These are phyloP conservation scores for Paedocypris micromegethes DNA, from an alignment of 2,797 vertebrate genomes.

Conservation along the genomic window DNA sequence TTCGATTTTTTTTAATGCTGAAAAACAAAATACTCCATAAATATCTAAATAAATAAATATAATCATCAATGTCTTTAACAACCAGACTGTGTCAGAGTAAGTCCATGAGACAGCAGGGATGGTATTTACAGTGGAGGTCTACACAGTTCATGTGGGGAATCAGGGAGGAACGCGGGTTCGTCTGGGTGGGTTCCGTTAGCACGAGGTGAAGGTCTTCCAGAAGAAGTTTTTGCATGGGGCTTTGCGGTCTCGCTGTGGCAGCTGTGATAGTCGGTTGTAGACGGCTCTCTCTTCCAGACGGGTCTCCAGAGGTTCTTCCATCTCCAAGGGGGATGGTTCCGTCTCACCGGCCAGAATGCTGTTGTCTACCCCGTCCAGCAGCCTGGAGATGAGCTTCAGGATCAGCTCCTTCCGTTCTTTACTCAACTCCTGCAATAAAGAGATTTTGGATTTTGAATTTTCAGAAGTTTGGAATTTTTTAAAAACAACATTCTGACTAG, in stretches of 20 bases:
- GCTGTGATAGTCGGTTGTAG: conserved; percentile 72
- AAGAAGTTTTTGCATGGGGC: conserved; percentile 90
- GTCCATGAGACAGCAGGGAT: conserved; percentile 65
- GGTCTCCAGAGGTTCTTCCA: conserved; percentile 70
- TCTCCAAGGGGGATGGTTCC: conserved; percentile 47
- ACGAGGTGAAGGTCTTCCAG: conserved; percentile 92
- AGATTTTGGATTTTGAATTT: too few species aligned
- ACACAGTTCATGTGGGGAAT: conserved; percentile 70
- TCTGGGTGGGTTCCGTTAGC: conserved; percentile 63
- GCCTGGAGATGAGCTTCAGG: conserved; percentile 78
- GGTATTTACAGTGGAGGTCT: conserved; percentile 66
- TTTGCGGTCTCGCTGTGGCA: conserved; percentile 83
- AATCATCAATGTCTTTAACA: conserved; percentile 61
- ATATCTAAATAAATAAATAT: conserved; percentile 64
- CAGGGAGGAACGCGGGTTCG: conserved; percentile 13
- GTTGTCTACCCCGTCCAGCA: conserved; percentile 72
- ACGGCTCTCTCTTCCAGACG: conserved; percentile 75
- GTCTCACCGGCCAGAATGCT: conserved; percentile 61
- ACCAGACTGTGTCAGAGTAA: conserved; percentile 67
- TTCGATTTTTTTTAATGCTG: conserved; percentile 56
- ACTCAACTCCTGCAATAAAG: conserved; percentile 68
- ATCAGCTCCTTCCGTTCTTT: conserved; percentile 76
- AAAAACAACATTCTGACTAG: too few species aligned
- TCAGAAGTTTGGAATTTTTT: too few species aligned
- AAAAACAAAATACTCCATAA: conserved; percentile 53